Conservation (phyloP, 2,113 vertebrate species). For the Mixornis gularis region DNA sequence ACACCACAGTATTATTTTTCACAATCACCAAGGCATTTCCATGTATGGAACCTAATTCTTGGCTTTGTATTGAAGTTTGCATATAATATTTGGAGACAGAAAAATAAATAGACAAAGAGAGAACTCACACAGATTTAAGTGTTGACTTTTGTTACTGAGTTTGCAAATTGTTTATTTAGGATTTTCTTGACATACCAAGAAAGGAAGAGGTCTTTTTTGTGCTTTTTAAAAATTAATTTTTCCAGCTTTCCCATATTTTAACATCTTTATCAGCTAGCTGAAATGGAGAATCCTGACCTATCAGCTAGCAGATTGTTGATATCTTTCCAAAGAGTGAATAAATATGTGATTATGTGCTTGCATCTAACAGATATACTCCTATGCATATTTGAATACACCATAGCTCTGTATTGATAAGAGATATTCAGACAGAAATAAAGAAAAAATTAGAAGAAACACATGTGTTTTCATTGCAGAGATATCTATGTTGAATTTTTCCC, state of each 20-base stretch:
- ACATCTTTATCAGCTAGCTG: not conserved
- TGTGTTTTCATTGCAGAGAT: not conserved
- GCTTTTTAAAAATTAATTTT: not conserved
- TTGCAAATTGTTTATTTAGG: slow-evolving; percentile 13
- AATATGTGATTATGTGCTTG: not conserved
- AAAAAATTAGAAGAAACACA: rapidly evolving
- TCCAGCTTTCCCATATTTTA: not conserved
- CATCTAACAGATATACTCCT: not conserved
- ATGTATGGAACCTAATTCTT: slow-evolving; percentile 48
- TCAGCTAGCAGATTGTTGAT: not conserved
- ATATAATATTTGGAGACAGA: slow-evolving; percentile 54
- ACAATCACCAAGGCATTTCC: slow-evolving; percentile 39
- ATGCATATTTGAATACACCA: not conserved
- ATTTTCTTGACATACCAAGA: slow-evolving; percentile 16
- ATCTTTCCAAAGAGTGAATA: not conserved
- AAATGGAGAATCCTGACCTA: not conserved
- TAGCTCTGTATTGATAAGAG: not conserved
- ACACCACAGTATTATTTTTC: slow-evolving; percentile 45
- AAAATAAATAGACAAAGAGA: slow-evolving; percentile 57
- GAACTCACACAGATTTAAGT: slow-evolving; percentile 44
- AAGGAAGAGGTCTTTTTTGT: slow-evolving; percentile 16
- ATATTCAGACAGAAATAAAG: not conserved
- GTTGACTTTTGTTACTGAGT: slow-evolving; percentile 37
- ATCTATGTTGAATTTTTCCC: not conserved
- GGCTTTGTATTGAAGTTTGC: slow-evolving; percentile 53